Evolutionary conservation across 1,140 invertebrate species (phyloP).

Genomic region (Sitophilus oryzae): DNA sequence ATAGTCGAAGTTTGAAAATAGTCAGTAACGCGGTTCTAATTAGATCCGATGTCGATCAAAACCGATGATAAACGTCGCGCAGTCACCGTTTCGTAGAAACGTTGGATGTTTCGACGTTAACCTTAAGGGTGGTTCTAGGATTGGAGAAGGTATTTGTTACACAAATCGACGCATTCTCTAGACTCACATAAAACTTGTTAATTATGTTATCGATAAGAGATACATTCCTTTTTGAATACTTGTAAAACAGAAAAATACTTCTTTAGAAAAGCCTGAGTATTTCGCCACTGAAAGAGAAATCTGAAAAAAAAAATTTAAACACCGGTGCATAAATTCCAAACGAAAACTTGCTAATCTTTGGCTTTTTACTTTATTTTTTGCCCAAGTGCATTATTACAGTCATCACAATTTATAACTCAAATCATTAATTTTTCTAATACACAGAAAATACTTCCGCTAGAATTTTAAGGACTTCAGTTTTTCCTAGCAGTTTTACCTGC

Average conservation of each 20-base stretch:
- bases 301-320: too few species aligned
- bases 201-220: neutral
- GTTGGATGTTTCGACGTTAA: neutral
- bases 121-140: neutral
- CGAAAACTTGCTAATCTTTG: too few species aligned
- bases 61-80: neutral
- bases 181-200: neutral
- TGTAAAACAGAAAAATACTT: neutral
- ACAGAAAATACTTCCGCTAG: too few species aligned
- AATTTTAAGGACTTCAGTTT: too few species aligned
- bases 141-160: neutral
- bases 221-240: neutral
- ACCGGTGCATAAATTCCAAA: too few species aligned
- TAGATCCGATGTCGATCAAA: neutral
- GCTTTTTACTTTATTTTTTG: too few species aligned
- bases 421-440: too few species aligned
- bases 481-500: too few species aligned
- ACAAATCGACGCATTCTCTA: neutral
- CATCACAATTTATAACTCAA: too few species aligned
- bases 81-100: conserved; percentile 1
- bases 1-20: conserved; percentile 1
- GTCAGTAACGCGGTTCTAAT: neutral
- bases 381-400: too few species aligned
- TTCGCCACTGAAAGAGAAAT: too few species aligned
- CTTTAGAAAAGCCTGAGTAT: neutral